A percentile compares a stretch with the other conserved stretches of the same genome.
These are phyloP conservation scores for Heliocidaris erythrogramma DNA, from an alignment of 35 echinoderm and acorn worm species.

Conservation along the genomic window DNA sequence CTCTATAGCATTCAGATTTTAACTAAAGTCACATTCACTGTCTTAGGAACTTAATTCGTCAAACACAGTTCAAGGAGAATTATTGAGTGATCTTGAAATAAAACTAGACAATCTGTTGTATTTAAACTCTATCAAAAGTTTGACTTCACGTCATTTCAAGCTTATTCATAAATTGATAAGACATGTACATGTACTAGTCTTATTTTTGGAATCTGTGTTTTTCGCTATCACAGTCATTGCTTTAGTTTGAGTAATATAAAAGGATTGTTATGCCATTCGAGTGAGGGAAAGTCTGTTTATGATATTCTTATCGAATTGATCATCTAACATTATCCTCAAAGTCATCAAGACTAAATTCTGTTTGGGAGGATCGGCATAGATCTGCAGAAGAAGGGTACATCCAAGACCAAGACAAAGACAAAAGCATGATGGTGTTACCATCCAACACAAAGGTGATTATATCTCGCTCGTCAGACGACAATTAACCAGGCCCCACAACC, in stretches of 20 bases:
- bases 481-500: neutral
- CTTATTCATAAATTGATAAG: too few relatives aligned
- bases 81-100: too few relatives aligned
- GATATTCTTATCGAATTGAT: neutral
- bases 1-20: too few relatives aligned
- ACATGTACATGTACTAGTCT: too few relatives aligned
- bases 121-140: too few relatives aligned
- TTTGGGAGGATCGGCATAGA: neutral
- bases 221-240: neutral
- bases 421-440: neutral
- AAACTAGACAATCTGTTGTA: too few relatives aligned
- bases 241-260: neutral
- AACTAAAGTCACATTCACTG: too few relatives aligned
- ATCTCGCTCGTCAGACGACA: neutral
- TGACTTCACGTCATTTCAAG: too few relatives aligned
- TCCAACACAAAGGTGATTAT: neutral
- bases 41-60: too few relatives aligned
- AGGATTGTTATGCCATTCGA: neutral
- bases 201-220: neutral
- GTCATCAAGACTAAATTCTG: neutral
- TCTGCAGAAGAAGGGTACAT: neutral
- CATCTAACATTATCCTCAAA: neutral
- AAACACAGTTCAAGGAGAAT: too few relatives aligned
- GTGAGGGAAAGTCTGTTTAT: neutral
- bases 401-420: neutral